Percentiles rank a stretch among this genome's conserved stretches.
phyloP scores from a whole-genome alignment of 2,797 vertebrate genomes.

The Sciurus carolinensis region DNA sequence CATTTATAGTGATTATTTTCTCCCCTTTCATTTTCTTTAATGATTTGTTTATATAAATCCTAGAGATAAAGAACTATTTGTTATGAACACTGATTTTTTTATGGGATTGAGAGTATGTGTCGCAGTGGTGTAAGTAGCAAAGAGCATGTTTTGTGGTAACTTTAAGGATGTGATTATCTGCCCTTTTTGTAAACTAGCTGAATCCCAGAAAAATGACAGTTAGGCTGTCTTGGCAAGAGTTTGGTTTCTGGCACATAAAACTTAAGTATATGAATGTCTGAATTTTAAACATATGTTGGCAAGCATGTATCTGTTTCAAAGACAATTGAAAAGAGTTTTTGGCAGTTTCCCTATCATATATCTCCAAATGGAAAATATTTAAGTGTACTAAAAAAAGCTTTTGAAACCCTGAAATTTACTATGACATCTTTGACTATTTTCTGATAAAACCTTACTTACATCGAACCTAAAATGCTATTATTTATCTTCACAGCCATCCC shows the following conservation, averaged over 20 bases:
- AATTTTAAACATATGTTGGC: conserved; percentile 36
- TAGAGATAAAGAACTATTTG: conserved; percentile 27
- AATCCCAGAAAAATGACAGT: conserved; percentile 18
- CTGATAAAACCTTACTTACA: conserved; percentile 42
- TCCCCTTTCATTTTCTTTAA: not conserved
- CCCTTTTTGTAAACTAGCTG: conserved; percentile 22
- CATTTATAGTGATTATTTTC: not conserved
- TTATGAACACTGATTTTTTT: conserved; percentile 7
- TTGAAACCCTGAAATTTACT: conserved; percentile 58
- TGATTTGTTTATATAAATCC: conserved; percentile 9
- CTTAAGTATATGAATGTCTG: not conserved
- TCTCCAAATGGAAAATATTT: conserved; percentile 32
- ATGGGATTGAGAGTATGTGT: conserved; percentile 5
- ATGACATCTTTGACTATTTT: not conserved
- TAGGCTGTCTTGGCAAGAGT: conserved; percentile 7
- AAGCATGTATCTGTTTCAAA: conserved; percentile 48
- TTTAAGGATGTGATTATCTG: conserved; percentile 55
- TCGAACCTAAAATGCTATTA: conserved; percentile 20
- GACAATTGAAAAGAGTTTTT: not conserved
- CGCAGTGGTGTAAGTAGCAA: conserved; percentile 15
- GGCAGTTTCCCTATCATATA: not conserved
- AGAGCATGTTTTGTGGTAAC: conserved; percentile 35
- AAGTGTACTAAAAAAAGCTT: conserved; percentile 21
- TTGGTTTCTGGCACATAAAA: not conserved
- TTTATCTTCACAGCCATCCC: conserved; percentile 45